phyloP scores from a whole-genome alignment of 2,797 vertebrate genomes.

The Pantherophis vulpinus region DNA sequence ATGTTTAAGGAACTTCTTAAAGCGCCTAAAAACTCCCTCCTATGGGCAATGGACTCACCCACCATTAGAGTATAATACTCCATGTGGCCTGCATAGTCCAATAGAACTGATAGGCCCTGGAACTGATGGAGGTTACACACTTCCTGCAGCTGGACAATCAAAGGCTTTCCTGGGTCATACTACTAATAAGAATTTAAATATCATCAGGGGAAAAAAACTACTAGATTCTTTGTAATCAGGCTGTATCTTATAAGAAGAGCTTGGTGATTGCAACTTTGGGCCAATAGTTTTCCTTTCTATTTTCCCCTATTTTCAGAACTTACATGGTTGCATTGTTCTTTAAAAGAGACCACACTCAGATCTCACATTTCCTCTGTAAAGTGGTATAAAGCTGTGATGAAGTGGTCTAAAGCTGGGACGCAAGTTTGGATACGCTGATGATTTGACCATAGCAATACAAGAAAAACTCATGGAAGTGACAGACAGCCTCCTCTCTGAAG shows the following conservation, averaged over 20 bases:
- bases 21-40: not conserved
- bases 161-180: not conserved
- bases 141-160: not conserved
- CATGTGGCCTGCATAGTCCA: not conserved
- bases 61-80: not conserved
- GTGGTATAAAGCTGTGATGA: not conserved
- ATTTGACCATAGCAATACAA: not conserved
- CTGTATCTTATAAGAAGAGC: no score
- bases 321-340: not conserved
- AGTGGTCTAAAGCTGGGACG: not conserved
- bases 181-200: not conserved
- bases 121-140: not conserved
- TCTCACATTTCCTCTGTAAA: not conserved
- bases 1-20: not conserved
- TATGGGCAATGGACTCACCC: not conserved
- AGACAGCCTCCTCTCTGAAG: not conserved
- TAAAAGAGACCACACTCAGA: not conserved
- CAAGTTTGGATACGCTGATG: not conserved
- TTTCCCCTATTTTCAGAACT: not conserved
- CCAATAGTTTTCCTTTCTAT: not conserved
- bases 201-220: not conserved
- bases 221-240: not conserved
- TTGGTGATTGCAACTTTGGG: no score
- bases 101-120: not conserved
- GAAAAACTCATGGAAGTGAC: not conserved